Conservation (phyloP, 2,797 vertebrate species). For the Tapera naevia region DNA sequence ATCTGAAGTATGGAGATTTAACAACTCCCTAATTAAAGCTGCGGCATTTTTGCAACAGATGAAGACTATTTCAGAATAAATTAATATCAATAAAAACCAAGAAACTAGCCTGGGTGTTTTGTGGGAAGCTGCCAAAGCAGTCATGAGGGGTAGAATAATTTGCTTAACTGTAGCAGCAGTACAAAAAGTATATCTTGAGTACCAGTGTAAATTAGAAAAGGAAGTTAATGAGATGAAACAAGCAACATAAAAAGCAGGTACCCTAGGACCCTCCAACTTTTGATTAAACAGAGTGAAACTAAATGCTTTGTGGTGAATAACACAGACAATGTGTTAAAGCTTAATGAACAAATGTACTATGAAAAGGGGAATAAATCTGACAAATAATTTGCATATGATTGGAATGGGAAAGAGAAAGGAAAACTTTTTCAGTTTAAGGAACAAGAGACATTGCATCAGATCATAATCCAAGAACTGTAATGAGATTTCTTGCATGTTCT, state of each 20-base stretch:
- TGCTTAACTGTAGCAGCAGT: constrained; percentile 39
- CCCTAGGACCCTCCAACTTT: constrained; percentile 57
- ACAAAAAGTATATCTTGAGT: constrained; percentile 68
- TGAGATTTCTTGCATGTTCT: constrained; percentile 26
- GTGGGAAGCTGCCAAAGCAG: constrained; percentile 70
- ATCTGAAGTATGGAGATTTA: constrained; percentile 76
- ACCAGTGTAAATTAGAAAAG: constrained; percentile 68
- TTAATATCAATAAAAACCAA: constrained; percentile 77
- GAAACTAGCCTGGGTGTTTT: constrained; percentile 66
- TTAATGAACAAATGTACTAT: constrained; percentile 63
- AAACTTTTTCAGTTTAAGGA: background rate
- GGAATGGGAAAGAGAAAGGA: background rate
- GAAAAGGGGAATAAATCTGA: constrained; percentile 50
- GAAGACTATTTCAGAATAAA: constrained; percentile 78
- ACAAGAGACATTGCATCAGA: background rate
- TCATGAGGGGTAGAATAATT: constrained; percentile 70
- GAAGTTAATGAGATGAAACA: constrained; percentile 76
- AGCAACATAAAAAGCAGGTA: constrained; percentile 63
- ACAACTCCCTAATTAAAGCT: constrained; percentile 75
- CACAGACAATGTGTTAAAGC: constrained; percentile 49
- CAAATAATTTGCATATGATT: constrained; percentile 54
- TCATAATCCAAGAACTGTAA: constrained; percentile 17
- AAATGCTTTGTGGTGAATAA: constrained; percentile 58
- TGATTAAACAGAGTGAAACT: constrained; percentile 64
- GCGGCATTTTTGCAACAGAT: constrained; percentile 73